phyloP scores from a whole-genome alignment of 2,797 vertebrate species.

The Aeoliscus strigatus region DNA sequence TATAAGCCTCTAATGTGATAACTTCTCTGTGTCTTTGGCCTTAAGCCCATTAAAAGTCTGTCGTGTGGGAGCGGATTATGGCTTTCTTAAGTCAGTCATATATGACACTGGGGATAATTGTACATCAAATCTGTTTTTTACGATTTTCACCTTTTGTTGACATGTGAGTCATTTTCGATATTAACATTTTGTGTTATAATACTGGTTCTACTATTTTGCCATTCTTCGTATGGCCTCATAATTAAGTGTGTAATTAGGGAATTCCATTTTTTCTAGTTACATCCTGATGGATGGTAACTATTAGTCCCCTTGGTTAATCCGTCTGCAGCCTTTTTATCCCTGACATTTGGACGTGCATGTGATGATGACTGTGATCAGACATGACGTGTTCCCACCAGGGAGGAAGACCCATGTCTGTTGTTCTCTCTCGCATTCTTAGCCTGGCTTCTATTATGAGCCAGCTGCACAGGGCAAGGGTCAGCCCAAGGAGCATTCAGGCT shows the following conservation, averaged over 20 bases:
- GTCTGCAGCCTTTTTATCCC: constrained; percentile 23
- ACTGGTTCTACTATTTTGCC: neutral
- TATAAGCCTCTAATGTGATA: constrained; percentile 72
- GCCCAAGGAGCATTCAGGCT: constrained; percentile 53
- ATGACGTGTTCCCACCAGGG: constrained; percentile 64
- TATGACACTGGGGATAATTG: constrained; percentile 47
- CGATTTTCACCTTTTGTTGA: constrained; percentile 20
- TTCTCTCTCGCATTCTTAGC: constrained; percentile 46
- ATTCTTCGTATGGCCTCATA: too few species aligned
- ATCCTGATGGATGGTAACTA: constrained; percentile 18
- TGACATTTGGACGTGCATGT: constrained; percentile 33
- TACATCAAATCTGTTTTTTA: constrained; percentile 7
- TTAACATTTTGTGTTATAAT: too few species aligned
- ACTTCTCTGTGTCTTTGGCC: constrained; percentile 72
- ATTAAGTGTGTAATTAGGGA: constrained; percentile 1
- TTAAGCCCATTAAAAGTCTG: constrained; percentile 79
- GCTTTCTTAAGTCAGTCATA: constrained; percentile 60
- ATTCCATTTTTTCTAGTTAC: constrained; percentile 19
- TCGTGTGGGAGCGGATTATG: constrained; percentile 75
- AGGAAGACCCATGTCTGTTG: constrained; percentile 60
- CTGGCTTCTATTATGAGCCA: constrained; percentile 60
- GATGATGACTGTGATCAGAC: constrained; percentile 60
- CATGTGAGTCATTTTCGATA: too few species aligned
- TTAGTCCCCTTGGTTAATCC: constrained; percentile 26
- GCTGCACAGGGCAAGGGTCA: constrained; percentile 69